These are phyloP conservation scores for Eurois occulta DNA, from an alignment of 2,888 invertebrate species.

Conservation along the genomic window DNA sequence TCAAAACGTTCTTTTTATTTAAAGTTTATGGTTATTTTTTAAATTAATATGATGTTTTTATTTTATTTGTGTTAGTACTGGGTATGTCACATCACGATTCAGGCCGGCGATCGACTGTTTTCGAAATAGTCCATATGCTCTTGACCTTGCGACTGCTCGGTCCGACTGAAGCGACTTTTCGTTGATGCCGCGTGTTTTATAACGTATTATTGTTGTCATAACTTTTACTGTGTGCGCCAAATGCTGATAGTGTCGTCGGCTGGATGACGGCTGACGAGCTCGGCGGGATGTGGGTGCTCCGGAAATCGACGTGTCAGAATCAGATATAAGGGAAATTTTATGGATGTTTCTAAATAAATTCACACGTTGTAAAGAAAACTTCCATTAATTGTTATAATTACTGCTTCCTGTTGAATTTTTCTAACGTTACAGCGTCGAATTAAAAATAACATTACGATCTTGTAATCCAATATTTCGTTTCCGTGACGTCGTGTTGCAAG, in stretches of 20 bases:
- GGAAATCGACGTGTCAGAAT: conserved; percentile 42
- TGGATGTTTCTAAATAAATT: conserved; percentile 37
- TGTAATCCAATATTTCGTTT: conserved; percentile 21
- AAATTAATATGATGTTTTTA: conserved; percentile 66
- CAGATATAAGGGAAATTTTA: conserved; percentile 31
- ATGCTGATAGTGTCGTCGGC: conserved; percentile 53
- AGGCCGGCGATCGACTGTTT: conserved; percentile 82
- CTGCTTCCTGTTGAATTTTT: conserved; percentile 11
- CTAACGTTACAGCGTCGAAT: not conserved
- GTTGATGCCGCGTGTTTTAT: conserved; percentile 86
- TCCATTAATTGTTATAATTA: conserved; percentile 28
- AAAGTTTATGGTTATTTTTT: conserved; percentile 47
- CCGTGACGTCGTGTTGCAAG: not conserved
- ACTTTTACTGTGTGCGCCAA: conserved; percentile 81
- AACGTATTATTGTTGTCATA: conserved; percentile 88
- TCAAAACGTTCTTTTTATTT: conserved; percentile 51
- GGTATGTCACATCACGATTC: conserved; percentile 81
- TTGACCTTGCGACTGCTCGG: conserved; percentile 87
- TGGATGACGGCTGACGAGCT: conserved; percentile 18
- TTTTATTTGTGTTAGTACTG: conserved; percentile 64
- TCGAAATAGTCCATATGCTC: conserved; percentile 84
- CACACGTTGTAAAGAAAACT: conserved; percentile 1
- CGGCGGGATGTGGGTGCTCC: conserved; percentile 47
- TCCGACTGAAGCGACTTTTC: conserved; percentile 87
- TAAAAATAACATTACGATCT: conserved; percentile 11